Evolutionary conservation across 2,797 vertebrate species (phyloP).

Genomic region (Melanotaenia nigrans): DNA sequence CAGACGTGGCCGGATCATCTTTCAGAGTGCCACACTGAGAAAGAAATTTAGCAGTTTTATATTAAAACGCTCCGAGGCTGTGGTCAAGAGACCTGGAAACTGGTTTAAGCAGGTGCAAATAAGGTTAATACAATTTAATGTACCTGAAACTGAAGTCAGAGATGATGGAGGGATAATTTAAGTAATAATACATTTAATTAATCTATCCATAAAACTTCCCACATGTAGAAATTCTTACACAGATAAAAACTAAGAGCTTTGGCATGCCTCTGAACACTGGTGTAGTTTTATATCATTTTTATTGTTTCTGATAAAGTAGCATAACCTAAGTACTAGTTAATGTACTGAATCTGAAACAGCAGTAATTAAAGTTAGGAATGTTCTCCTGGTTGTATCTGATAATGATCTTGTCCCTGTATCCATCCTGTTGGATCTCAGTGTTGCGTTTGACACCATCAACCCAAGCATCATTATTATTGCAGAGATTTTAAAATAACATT

Average conservation of each 20-base stretch:
- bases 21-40: not conserved
- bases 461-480: no score
- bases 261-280: not conserved
- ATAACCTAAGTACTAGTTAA: not conserved
- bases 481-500: no score
- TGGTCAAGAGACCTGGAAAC: slow-evolving; percentile 4
- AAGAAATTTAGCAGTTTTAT: not conserved
- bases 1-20: not conserved
- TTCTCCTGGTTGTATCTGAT: not conserved
- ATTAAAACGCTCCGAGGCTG: not conserved
- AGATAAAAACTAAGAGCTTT: no score
- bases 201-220: slow-evolving; percentile 1
- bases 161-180: slow-evolving; percentile 9
- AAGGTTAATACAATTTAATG: not conserved
- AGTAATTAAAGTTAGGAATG: no score
- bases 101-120: slow-evolving; percentile 2
- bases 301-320: not conserved
- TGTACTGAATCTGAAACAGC: not conserved
- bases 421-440: no score
- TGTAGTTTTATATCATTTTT: not conserved
- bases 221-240: not conserved
- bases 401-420: not conserved
- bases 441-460: no score
- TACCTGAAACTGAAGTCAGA: slow-evolving; percentile 1
- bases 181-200: not conserved